Evolutionary conservation across 2,113 vertebrate genomes (phyloP).

Genomic region (Desmodus rotundus): DNA sequence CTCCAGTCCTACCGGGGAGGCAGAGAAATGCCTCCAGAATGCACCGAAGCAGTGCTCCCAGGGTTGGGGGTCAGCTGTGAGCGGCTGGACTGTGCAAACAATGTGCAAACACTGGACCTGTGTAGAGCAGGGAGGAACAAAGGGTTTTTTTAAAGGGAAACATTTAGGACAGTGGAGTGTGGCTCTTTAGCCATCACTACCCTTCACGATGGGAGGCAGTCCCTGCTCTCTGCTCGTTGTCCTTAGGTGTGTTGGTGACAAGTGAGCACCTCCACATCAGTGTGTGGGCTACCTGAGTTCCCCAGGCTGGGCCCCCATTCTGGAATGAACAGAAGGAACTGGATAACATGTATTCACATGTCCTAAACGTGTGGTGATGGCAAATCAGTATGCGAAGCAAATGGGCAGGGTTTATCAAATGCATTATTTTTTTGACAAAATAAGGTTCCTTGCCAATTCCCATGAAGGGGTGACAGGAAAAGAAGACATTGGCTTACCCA

Average conservation of each 20-base stretch:
- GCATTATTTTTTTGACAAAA: background rate
- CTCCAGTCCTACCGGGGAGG: fast-evolving
- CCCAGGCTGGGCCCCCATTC: background rate
- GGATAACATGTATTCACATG: background rate
- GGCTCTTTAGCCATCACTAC: fast-evolving
- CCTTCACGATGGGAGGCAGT: fast-evolving
- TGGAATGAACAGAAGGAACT: background rate
- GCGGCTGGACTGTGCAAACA: no score
- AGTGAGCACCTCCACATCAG: fast-evolving
- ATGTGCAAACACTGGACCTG: fast-evolving
- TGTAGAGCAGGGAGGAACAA: fast-evolving
- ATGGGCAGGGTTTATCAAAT: background rate
- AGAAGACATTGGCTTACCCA: background rate
- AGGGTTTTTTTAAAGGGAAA: background rate
- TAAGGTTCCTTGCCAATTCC: background rate
- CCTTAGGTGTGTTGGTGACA: background rate
- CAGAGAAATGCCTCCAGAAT: background rate
- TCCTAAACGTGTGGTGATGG: background rate
- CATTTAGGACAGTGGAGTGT: background rate
- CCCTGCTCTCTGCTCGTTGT: no score
- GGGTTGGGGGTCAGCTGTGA: fast-evolving
- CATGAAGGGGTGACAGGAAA: background rate
- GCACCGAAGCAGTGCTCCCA: background rate
- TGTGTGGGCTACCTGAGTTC: background rate
- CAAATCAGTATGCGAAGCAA: background rate